Evolutionary conservation across 2,888 invertebrate genomes (phyloP).

Genomic region (Lumbricus terrestris): DNA sequence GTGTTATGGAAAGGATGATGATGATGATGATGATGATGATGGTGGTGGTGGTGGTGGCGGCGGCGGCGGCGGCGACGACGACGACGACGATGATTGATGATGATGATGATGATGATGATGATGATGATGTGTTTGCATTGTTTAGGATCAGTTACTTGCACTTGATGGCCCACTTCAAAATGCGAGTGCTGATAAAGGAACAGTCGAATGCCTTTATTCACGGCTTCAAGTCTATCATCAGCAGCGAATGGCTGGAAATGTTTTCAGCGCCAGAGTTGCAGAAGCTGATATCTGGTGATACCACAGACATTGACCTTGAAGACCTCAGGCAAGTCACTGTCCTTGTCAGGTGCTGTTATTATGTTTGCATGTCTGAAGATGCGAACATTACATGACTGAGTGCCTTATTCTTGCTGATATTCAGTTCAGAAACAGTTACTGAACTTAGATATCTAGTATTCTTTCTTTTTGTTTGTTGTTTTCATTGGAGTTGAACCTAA

Average conservation of each 20-base stretch:
- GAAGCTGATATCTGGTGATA: slow-evolving; percentile 92
- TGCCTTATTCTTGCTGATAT: background rate
- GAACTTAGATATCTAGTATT: background rate
- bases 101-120: too few relatives aligned
- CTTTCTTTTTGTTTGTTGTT: too few relatives aligned
- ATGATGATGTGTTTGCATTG: background rate
- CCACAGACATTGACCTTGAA: slow-evolving; percentile 80
- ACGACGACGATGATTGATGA: too few relatives aligned
- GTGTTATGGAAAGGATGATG: background rate
- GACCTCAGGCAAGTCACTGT: slow-evolving; percentile 57
- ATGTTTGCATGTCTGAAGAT: background rate
- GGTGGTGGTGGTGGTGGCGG: too few relatives aligned
- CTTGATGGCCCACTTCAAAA: slow-evolving; percentile 87
- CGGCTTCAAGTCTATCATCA: slow-evolving; percentile 92
- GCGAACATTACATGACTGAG: background rate
- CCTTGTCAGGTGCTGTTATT: background rate
- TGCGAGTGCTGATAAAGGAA: slow-evolving; percentile 95
- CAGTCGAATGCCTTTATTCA: slow-evolving; percentile 94
- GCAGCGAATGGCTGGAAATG: slow-evolving; percentile 87
- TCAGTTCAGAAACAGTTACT: background rate
- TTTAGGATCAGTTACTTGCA: slow-evolving; percentile 95
- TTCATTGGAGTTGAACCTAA: background rate
- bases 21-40: background rate
- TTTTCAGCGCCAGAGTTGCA: slow-evolving; percentile 95
- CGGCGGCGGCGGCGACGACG: too few relatives aligned